A percentile compares a stretch with the other conserved stretches of the same genome.
Conservation (phyloP, 1,140 invertebrate species). For the Melitaea cinxia region DNA sequence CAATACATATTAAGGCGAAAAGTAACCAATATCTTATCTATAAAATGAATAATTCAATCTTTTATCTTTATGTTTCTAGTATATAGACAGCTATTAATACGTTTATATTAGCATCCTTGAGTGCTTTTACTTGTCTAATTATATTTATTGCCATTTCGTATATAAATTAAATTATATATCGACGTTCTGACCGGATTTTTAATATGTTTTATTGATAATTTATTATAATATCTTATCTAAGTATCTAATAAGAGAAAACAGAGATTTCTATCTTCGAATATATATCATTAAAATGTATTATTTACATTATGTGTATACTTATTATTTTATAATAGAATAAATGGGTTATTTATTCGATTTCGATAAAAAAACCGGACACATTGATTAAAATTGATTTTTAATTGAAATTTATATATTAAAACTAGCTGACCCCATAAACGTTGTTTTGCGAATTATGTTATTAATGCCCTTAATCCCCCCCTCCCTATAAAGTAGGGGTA, state of each 20-base stretch:
- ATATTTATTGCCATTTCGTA: background rate
- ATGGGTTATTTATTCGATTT: too few relatives aligned
- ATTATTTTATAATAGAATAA: too few relatives aligned
- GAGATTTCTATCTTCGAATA: background rate
- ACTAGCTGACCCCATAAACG: too few relatives aligned
- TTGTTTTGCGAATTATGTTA: too few relatives aligned
- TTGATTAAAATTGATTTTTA: too few relatives aligned
- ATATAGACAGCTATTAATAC: background rate
- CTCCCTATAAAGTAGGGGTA: too few relatives aligned
- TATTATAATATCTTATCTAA: background rate
- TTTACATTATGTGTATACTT: background rate
- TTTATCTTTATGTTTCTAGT: conserved; percentile 1
- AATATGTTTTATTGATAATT: background rate
- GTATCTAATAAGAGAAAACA: background rate
- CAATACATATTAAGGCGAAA: conserved; percentile 1
- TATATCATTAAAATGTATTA: background rate
- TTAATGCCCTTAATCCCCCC: too few relatives aligned
- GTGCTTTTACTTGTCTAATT: conserved; percentile 3
- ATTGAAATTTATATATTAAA: too few relatives aligned
- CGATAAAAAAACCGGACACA: too few relatives aligned
- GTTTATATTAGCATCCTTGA: background rate
- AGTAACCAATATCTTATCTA: conserved; percentile 2
- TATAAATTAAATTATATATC: background rate
- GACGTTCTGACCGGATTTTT: background rate
- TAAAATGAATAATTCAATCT: conserved; percentile 2